Evolutionary conservation across 2,888 invertebrate genomes (phyloP).

Genomic region (Andrena marginata): DNA sequence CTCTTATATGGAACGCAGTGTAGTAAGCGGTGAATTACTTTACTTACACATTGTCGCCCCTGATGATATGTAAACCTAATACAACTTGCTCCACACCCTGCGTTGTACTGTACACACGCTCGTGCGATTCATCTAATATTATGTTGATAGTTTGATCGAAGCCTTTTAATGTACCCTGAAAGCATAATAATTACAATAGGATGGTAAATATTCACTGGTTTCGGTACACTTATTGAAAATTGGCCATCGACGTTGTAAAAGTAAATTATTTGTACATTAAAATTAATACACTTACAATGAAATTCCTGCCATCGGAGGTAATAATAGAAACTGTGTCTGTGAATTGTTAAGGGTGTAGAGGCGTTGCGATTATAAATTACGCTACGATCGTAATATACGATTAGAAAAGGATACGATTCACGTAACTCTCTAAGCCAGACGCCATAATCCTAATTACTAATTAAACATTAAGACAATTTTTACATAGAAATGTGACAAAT

Average conservation of each 20-base stretch:
- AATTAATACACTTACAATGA: conserved; percentile 89
- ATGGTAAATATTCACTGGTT: background rate
- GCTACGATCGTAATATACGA: background rate
- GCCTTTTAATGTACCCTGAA: conserved; percentile 97
- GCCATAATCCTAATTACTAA: conserved; percentile 87
- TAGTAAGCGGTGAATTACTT: conserved; percentile 6
- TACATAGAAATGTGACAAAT: conserved; percentile 21
- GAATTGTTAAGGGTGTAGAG: conserved; percentile 61
- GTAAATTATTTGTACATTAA: background rate
- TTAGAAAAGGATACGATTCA: conserved; percentile 90
- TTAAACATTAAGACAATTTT: conserved; percentile 40
- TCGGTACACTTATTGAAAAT: background rate
- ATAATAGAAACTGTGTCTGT: conserved; percentile 96
- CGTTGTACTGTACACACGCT: conserved; percentile 97
- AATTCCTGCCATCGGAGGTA: conserved; percentile 98
- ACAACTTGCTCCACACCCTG: conserved; percentile 98
- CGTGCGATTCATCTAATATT: conserved; percentile 98
- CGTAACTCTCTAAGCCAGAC: conserved; percentile 94
- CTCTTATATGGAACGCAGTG: too few relatives aligned
- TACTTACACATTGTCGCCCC: conserved; percentile 98
- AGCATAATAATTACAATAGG: conserved; percentile 61
- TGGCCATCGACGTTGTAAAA: background rate
- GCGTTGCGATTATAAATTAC: conserved; percentile 14
- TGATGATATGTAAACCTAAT: conserved; percentile 97
- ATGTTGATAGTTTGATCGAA: conserved; percentile 99